A percentile compares a stretch with the other conserved stretches of the same genome.
phyloP scores from a whole-genome alignment of 2,113 vertebrate genomes.

The Centrocercus urophasianus region DNA sequence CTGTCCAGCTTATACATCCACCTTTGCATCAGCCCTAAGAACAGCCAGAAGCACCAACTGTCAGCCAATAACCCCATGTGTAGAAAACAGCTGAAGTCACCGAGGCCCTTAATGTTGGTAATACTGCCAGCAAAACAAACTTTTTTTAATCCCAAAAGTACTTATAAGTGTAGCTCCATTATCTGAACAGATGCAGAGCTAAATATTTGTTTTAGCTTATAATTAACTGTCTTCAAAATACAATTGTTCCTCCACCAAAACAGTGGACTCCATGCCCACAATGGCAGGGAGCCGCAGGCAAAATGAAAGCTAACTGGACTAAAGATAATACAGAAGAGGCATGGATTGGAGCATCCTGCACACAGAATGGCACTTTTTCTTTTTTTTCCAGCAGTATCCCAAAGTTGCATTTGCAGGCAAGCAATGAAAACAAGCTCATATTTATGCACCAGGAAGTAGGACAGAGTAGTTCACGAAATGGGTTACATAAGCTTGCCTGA shows the following conservation, averaged over 20 bases:
- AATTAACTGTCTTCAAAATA: not conserved
- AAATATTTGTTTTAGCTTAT: not conserved
- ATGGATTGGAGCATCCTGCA: not conserved
- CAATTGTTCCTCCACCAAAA: not conserved
- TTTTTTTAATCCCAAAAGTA: not conserved
- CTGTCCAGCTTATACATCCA: not conserved
- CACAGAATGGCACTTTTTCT: not conserved
- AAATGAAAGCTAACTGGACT: not conserved
- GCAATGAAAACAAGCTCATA: not conserved
- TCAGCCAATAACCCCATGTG: fast-evolving
- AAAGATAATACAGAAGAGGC: not conserved
- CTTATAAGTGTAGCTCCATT: not conserved
- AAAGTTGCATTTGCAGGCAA: not conserved
- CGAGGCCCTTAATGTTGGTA: not conserved
- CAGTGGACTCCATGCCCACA: not conserved
- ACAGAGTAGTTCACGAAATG: not conserved
- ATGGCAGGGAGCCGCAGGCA: not conserved
- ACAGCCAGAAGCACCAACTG: not conserved
- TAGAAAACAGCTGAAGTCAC: not conserved
- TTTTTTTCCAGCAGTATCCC: not conserved
- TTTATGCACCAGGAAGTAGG: not conserved
- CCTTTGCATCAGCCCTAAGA: not conserved
- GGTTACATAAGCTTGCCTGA: not conserved
- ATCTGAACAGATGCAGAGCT: not conserved
- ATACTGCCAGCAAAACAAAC: fast-evolving